These are phyloP conservation scores for Esox niger DNA, from an alignment of 2,113 vertebrate species.

Conservation along the genomic window DNA sequence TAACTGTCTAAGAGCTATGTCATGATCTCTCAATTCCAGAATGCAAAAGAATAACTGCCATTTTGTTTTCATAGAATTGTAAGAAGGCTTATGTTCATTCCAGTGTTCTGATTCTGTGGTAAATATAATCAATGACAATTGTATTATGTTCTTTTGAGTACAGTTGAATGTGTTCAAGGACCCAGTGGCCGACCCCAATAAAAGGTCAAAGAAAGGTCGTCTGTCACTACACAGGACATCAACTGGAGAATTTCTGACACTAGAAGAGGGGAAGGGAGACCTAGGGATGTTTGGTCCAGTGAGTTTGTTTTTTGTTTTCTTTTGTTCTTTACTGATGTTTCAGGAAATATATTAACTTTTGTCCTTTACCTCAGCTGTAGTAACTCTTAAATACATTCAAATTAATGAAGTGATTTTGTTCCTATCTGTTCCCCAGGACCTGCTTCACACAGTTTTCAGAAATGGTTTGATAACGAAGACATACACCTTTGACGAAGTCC, in stretches of 20 bases:
- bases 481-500: constrained; percentile 95
- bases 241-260: constrained; percentile 85
- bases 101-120: no score
- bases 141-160: not conserved
- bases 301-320: no score
- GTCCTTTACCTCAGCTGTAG: no score
- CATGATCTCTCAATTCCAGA: no score
- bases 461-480: constrained; percentile 91
- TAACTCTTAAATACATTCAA: no score
- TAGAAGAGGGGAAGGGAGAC: constrained; percentile 96
- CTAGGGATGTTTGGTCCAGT: constrained; percentile 92
- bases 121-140: no score
- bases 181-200: constrained; percentile 96
- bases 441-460: constrained; percentile 92
- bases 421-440: constrained; percentile 80
- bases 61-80: no score
- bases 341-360: no score
- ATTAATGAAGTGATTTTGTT: constrained; percentile 13
- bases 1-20: no score
- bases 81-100: no score
- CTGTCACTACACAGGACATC: constrained; percentile 89
- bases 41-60: no score
- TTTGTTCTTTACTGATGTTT: no score
- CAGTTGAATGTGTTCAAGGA: constrained; percentile 98
- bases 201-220: constrained; percentile 96